A percentile compares a stretch with the other conserved stretches of the same genome.
Evolutionary conservation across 2,888 invertebrate genomes (phyloP).

Genomic region (Luperina nickerlii): DNA sequence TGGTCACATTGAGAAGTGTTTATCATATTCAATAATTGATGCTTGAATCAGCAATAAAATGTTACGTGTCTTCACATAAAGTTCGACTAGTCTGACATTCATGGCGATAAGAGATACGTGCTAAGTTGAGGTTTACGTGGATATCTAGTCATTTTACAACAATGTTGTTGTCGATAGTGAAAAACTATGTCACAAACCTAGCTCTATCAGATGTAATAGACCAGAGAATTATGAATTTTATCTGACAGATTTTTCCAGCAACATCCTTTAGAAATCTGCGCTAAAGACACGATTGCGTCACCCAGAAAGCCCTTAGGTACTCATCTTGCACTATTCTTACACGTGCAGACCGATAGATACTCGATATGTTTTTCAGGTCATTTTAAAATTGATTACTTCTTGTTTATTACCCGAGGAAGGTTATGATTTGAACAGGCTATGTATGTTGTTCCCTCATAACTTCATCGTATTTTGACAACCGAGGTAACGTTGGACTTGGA

Average conservation of each 20-base stretch:
- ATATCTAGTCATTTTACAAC: constrained; percentile 6
- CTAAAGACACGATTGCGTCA: not conserved
- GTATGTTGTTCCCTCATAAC: not conserved
- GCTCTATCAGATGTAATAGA: not conserved
- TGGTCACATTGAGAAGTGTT: not conserved
- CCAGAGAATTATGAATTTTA: not conserved
- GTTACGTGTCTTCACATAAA: constrained; percentile 36
- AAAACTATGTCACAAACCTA: not conserved
- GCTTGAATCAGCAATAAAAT: constrained; percentile 36
- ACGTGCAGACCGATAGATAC: constrained; percentile 34
- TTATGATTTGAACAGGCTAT: not conserved
- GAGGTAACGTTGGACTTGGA: not conserved
- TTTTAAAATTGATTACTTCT: constrained; percentile 34
- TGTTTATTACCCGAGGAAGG: constrained; percentile 8
- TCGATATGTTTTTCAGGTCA: constrained; percentile 49
- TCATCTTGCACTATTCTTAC: not conserved
- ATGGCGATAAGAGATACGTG: constrained; percentile 31
- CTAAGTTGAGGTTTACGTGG: not conserved
- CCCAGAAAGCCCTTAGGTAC: not conserved
- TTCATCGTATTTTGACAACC: not conserved
- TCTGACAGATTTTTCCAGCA: not conserved
- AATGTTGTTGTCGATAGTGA: constrained; percentile 1
- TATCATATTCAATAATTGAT: not conserved
- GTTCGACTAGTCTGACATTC: not conserved
- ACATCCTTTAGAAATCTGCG: not conserved